A percentile compares a stretch with the other conserved stretches of the same genome.
Conservation (phyloP, 2,113 vertebrate species). For the Erythrolamprus reginae region DNA sequence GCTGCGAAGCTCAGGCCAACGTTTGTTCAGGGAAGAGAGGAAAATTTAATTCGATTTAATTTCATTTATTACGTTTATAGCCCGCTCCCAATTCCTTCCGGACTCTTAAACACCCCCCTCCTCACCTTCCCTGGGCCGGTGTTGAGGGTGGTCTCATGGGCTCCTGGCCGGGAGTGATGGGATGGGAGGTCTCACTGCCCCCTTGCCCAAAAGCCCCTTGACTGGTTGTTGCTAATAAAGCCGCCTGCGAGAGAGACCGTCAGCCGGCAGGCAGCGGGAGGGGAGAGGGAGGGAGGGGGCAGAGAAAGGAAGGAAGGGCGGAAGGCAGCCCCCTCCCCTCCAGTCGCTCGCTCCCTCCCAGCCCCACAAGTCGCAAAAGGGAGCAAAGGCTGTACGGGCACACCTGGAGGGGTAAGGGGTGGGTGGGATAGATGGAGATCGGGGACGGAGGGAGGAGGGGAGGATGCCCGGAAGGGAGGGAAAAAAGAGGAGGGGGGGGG, state of each 20-base stretch:
- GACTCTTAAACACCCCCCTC: too few species aligned
- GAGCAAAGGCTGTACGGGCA: not conserved
- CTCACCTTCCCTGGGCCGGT: too few species aligned
- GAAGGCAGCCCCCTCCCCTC: not conserved
- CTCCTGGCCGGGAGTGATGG: not conserved
- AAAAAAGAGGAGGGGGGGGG: fast-evolving
- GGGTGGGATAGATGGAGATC: not conserved
- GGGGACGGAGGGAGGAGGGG: not conserved
- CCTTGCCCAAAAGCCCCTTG: not conserved
- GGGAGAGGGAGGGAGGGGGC: too few species aligned
- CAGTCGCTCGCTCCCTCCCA: not conserved
- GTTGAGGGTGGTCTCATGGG: not conserved
- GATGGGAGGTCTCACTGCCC: not conserved
- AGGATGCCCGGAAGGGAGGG: not conserved
- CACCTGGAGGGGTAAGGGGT: not conserved
- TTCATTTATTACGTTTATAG: too few species aligned
- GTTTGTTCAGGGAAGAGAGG: not conserved
- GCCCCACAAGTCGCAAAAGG: not conserved
- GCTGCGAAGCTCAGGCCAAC: too few species aligned
- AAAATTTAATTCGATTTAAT: too few species aligned
- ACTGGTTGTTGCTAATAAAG: not conserved
- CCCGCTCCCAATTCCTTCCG: too few species aligned
- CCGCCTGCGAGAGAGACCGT: not conserved
- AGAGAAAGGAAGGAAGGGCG: not conserved
- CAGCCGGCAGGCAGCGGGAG: not conserved